Evolutionary conservation across 2,888 invertebrate species (phyloP).

Genomic region (Augiades crinisus): DNA sequence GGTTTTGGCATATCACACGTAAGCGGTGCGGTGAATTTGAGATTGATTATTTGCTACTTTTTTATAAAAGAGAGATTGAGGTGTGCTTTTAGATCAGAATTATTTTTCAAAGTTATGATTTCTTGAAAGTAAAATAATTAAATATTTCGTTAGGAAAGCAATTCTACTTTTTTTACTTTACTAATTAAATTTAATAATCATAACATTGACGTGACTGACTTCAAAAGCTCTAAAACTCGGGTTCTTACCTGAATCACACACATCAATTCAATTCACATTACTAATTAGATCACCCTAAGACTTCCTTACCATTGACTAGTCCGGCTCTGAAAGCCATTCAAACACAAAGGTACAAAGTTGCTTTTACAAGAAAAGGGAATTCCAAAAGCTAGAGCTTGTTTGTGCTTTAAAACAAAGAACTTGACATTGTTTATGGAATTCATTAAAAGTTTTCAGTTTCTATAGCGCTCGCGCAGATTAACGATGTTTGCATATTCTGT

Average conservation of each 20-base stretch:
- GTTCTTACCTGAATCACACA: background rate
- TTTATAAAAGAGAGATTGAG: too few species aligned
- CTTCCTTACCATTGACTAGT: background rate
- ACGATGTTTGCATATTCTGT: slow-evolving; percentile 1
- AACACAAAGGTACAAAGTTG: slow-evolving; percentile 1
- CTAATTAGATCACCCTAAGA: background rate
- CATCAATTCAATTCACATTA: background rate
- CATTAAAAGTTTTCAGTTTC: slow-evolving; percentile 16
- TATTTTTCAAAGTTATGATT: too few species aligned
- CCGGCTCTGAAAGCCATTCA: background rate
- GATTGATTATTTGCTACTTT: too few species aligned
- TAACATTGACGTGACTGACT: too few species aligned
- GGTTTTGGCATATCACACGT: too few species aligned
- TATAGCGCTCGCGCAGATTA: slow-evolving; percentile 1
- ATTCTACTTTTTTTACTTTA: too few species aligned
- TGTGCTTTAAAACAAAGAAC: slow-evolving; percentile 11
- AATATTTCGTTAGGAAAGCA: too few species aligned
- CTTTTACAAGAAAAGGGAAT: slow-evolving; percentile 2
- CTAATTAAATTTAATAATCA: too few species aligned
- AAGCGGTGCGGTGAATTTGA: too few species aligned
- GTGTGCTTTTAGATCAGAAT: too few species aligned
- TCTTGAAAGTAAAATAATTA: too few species aligned
- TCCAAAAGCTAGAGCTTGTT: background rate
- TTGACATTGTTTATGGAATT: slow-evolving; percentile 9
- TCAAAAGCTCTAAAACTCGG: too few species aligned